Percentiles rank a stretch among this genome's conserved stretches.
Evolutionary conservation across 2,113 vertebrate genomes (phyloP).

Genomic region (Chiloscyllium plagiosum): DNA sequence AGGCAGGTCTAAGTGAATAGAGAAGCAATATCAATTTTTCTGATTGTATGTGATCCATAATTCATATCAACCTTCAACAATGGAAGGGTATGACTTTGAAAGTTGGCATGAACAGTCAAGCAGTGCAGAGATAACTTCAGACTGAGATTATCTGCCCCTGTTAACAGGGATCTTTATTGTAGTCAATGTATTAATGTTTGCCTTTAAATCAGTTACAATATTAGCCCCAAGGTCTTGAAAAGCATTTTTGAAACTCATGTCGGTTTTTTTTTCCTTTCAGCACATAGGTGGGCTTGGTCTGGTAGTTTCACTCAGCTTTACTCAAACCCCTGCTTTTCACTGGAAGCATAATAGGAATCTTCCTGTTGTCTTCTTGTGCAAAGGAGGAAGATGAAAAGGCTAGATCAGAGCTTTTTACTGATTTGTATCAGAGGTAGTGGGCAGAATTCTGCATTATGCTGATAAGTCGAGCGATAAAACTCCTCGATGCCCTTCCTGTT

Average conservation of each 20-base stretch:
- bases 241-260: neutral
- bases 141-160: neutral
- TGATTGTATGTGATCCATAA: neutral
- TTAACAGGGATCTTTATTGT: neutral
- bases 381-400: neutral
- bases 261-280: neutral
- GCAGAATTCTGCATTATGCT: no score
- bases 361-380: neutral
- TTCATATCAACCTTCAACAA: conserved; percentile 8
- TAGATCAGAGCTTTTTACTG: neutral
- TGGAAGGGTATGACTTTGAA: neutral
- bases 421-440: neutral
- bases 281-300: neutral
- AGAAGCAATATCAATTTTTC: conserved; percentile 16
- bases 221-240: neutral
- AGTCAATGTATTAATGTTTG: neutral
- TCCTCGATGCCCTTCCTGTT: no score
- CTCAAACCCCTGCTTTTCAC: neutral
- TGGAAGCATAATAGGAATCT: neutral
- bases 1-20: neutral
- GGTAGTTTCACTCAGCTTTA: neutral
- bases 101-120: neutral
- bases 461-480: no score
- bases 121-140: neutral
- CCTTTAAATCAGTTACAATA: neutral